A percentile compares a stretch with the other conserved stretches of the same genome.
Conservation (phyloP, 1,140 invertebrate species). For the Probaryconus sp. region DNA sequence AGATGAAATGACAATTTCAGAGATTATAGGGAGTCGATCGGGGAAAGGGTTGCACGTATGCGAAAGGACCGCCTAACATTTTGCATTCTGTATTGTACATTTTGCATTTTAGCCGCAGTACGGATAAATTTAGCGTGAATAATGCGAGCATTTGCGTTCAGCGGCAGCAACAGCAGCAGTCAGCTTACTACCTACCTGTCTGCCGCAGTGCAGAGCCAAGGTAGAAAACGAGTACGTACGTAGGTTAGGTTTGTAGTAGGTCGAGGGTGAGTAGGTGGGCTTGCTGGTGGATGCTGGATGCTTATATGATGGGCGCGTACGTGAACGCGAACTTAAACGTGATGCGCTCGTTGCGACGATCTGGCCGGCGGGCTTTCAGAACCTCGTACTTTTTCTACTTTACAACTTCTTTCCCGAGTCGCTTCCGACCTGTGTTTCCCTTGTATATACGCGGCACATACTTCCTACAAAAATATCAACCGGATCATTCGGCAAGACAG, state of each 20-base stretch:
- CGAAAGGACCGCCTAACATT: slow-evolving; percentile 46
- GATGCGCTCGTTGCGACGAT: slow-evolving; percentile 25
- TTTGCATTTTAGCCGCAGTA: slow-evolving; percentile 56
- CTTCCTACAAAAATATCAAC: slow-evolving; percentile 8
- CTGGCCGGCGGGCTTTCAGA: slow-evolving; percentile 24
- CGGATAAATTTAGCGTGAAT: slow-evolving; percentile 67
- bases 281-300: slow-evolving; percentile 24
- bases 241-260: slow-evolving; percentile 28
- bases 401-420: neutral
- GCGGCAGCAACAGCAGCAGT: slow-evolving; percentile 23
- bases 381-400: slow-evolving; percentile 12
- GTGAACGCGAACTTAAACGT: slow-evolving; percentile 51
- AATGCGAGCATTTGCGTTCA: slow-evolving; percentile 65
- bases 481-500: slow-evolving; percentile 34
- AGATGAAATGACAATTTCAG: slow-evolving; percentile 43
- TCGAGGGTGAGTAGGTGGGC: slow-evolving; percentile 41
- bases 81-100: slow-evolving; percentile 53
- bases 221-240: slow-evolving; percentile 17
- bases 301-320: slow-evolving; percentile 41
- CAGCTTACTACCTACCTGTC: slow-evolving; percentile 46
- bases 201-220: slow-evolving; percentile 57
- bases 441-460: neutral
- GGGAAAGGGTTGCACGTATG: slow-evolving; percentile 44
- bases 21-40: slow-evolving; percentile 9
- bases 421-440: slow-evolving; percentile 8